These are phyloP conservation scores for Oxytorus armatus DNA, from an alignment of 2,888 invertebrate genomes.

Conservation along the genomic window DNA sequence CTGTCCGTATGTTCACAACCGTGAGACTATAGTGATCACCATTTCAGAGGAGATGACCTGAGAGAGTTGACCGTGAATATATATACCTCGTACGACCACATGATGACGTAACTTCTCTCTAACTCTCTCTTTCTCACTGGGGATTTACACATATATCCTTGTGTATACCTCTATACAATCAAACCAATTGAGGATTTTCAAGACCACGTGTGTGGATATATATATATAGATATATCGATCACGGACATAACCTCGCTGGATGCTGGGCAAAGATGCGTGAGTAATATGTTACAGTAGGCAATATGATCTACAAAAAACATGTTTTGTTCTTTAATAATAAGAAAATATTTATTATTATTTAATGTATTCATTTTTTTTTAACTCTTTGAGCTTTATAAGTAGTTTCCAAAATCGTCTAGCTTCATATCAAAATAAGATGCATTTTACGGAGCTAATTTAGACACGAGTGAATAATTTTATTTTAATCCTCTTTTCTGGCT, in stretches of 20 bases:
- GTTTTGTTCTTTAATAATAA: background rate
- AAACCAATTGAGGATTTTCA: slow-evolving; percentile 13
- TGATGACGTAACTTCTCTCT: slow-evolving; percentile 54
- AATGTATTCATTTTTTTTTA: background rate
- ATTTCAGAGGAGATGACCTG: slow-evolving; percentile 49
- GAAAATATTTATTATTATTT: too few species aligned
- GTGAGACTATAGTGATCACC: slow-evolving; percentile 16
- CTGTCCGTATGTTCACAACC: slow-evolving; percentile 18
- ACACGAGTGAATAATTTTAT: too few species aligned
- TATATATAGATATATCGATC: slow-evolving; percentile 14
- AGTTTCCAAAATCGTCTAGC: too few species aligned
- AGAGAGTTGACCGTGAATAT: slow-evolving; percentile 63
- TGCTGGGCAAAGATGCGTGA: slow-evolving; percentile 58
- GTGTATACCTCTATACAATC: slow-evolving; percentile 9
- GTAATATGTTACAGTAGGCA: slow-evolving; percentile 22
- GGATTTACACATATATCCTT: slow-evolving; percentile 20
- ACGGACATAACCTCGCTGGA: slow-evolving; percentile 31
- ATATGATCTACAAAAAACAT: background rate
- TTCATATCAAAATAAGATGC: too few species aligned
- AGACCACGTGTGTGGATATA: slow-evolving; percentile 3
- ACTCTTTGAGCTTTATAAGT: too few species aligned
- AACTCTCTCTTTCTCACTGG: slow-evolving; percentile 18
- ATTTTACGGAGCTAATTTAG: too few species aligned
- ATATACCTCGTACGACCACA: slow-evolving; percentile 22
- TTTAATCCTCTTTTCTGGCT: too few species aligned